Base-by-base conservation (phyloP, 1,140 invertebrate species). In the Trinorchestia longiramus region DNA sequence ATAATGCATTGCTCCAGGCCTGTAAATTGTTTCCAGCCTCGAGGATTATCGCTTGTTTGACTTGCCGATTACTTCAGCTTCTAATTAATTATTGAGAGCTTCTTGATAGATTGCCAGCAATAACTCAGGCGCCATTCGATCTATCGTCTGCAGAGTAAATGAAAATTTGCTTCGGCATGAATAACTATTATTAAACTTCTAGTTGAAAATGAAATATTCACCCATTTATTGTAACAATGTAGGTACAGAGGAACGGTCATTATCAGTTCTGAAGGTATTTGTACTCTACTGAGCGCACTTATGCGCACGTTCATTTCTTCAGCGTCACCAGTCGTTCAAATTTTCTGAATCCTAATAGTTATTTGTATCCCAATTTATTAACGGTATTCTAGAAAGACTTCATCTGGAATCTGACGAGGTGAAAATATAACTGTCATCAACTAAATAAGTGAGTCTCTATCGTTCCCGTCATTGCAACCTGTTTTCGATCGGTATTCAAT, bases 1-100 rank as follows among this genome's bases (percentile, higher is more conserved):
- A 90, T 90, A 90, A 90, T 90, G 88, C 88, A 94, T 40, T 45
- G 92, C 44, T 94, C 41, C 3, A 94, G 92, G 41, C 92, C 40
- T 94, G 43, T 43, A 40, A 94, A 94, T 94, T 94, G 92, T 94
- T 94, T 94, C 92, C 92, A 45, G 15, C 43, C n/a, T 42, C 40
- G 40, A 8, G 92, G 43, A 94, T 94, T 94, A 94, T 94, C 43
- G 92, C 92, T 94, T 94, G 92, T 94, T 94, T 94, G 92, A 94
- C 92, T 94, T 94, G 92, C 43, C 92, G 92, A 94, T 94, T 94
- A 94, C 92, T 94, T 94, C 92, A 40, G 44, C 40, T 94, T 94
- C 92, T 94, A 94, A 94, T 94, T 94, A 94, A 94, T 94, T 94
- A 94, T 94, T 94, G 92, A 45, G 92, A 94, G 43, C 43, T 92